Conservation (phyloP, 2,888 invertebrate genomes). For the Urechis unicinctus region DNA sequence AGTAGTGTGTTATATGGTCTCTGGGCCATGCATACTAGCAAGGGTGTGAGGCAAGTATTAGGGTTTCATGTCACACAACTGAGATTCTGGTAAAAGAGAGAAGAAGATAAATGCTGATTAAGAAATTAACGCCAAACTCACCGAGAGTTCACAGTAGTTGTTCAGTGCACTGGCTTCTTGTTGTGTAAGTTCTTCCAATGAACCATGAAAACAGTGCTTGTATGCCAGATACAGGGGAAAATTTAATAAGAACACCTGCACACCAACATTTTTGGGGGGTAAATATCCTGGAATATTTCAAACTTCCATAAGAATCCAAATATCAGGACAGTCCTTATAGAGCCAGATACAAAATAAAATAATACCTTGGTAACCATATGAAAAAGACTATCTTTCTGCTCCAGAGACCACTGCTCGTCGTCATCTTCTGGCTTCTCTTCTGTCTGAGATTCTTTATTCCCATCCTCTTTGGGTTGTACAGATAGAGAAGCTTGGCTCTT, state of each 20-base stretch:
- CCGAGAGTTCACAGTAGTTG: slow-evolving; percentile 73
- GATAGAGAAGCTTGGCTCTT: not conserved
- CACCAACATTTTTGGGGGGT: too few species aligned
- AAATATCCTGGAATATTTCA: too few species aligned
- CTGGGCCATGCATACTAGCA: too few species aligned
- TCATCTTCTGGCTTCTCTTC: not conserved
- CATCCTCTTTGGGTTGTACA: not conserved
- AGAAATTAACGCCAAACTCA: slow-evolving; percentile 28
- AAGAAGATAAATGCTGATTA: not conserved
- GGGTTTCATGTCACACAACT: too few species aligned
- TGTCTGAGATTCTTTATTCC: not conserved
- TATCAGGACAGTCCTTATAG: too few species aligned
- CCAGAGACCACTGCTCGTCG: slow-evolving; percentile 62
- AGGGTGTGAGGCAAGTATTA: too few species aligned
- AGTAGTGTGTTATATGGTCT: too few species aligned
- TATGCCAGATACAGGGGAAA: slow-evolving; percentile 70
- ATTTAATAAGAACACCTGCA: slow-evolving; percentile 80
- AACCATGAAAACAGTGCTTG: slow-evolving; percentile 73
- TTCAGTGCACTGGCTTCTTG: slow-evolving; percentile 75
- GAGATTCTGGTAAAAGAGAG: too few species aligned
- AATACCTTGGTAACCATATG: slow-evolving; percentile 80
- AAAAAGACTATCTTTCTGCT: slow-evolving; percentile 81
- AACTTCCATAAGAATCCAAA: too few species aligned
- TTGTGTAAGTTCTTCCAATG: slow-evolving; percentile 73
- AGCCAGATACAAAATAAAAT: too few species aligned